Base-by-base conservation (phyloP, 2,113 vertebrate genomes). In the Pavo muticus region DNA sequence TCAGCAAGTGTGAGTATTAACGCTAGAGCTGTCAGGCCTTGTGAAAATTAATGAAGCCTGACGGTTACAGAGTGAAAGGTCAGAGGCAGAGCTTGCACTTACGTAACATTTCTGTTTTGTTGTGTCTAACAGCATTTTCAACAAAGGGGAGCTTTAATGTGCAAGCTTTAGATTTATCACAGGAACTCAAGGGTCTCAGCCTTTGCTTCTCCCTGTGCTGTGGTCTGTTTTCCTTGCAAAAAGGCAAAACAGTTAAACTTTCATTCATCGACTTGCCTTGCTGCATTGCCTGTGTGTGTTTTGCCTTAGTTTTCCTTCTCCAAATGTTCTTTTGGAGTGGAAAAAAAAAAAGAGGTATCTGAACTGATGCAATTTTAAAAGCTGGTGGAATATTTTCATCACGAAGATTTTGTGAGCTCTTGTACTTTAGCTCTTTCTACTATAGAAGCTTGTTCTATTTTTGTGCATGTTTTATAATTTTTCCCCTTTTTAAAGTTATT, bases 1-100 rank as follows among this genome's bases (percentile, higher is more conserved):
- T 97, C 98, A 97, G 97, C 97, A 98, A 98, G 98, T 97, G 98
- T 98, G 98, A 98, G 97, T 98, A 98, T 98, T 97, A 97, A 98
- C 86, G 76, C 95, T 97, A 84, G 97, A 98, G 97, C 97, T 97
- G 97, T 97, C 97, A 98, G 98, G 98, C 93, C 96, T 95, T 97
- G 97, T 98, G 98, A 93, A 97, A 97, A 97, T 97, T 97, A 97
- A 98, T 97, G 98, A 97, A 98, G 97, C 98, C 98, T 98, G 97
- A 97, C 95, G 93, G 96, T 94, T 96, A 96, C 96, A 96, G 97
- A 98, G 97, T 93, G 97, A 96, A 97, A 98, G 98, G 98, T 98
- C 98, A 98, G 95, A 97, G 95, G 95, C 88, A 87, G 97, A 96
- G 97, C 96, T 97, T 96, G 96, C 94, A 97, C 97, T 94, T 93